These are phyloP conservation scores for Ophraella communa DNA, from an alignment of 2,888 invertebrate species.

Conservation along the genomic window DNA sequence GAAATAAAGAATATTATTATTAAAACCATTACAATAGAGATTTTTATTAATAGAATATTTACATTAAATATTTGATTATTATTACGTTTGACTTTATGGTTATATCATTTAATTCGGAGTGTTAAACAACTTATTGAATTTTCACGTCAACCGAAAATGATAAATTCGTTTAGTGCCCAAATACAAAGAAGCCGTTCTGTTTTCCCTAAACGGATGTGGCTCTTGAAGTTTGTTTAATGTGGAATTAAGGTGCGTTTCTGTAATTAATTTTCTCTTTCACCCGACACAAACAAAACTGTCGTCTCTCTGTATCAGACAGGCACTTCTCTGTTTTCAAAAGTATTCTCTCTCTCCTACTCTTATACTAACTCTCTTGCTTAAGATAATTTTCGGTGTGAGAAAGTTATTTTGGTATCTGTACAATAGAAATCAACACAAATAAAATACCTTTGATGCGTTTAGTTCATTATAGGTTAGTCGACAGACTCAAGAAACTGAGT, in stretches of 20 bases:
- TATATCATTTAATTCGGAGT: too few species aligned
- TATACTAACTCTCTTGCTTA: conserved; percentile 4
- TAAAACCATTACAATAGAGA: too few species aligned
- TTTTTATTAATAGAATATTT: not conserved
- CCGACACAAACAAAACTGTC: conserved; percentile 42
- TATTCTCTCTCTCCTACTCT: conserved; percentile 1
- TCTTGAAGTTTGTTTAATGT: conserved; percentile 39
- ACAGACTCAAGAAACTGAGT: too few species aligned
- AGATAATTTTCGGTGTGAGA: conserved; percentile 15
- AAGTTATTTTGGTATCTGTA: conserved; percentile 14
- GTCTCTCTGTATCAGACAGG: conserved; percentile 40
- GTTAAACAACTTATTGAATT: conserved; percentile 4
- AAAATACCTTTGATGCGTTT: conserved; percentile 13
- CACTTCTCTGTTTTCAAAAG: conserved; percentile 37
- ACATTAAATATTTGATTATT: not conserved
- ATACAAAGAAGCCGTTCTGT: conserved; percentile 35
- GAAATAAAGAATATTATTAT: too few species aligned
- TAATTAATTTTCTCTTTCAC: conserved; percentile 43
- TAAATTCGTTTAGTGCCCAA: conserved; percentile 19
- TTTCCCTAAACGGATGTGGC: conserved; percentile 37
- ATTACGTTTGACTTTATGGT: not conserved
- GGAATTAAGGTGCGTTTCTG: conserved; percentile 40
- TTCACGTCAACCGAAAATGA: conserved; percentile 18
- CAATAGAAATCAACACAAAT: conserved; percentile 19
- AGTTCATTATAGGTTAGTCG: too few species aligned